A percentile compares a stretch with the other conserved stretches of the same genome.
Conservation (phyloP, 2,113 vertebrate genomes). For the Crotalus viridis region DNA sequence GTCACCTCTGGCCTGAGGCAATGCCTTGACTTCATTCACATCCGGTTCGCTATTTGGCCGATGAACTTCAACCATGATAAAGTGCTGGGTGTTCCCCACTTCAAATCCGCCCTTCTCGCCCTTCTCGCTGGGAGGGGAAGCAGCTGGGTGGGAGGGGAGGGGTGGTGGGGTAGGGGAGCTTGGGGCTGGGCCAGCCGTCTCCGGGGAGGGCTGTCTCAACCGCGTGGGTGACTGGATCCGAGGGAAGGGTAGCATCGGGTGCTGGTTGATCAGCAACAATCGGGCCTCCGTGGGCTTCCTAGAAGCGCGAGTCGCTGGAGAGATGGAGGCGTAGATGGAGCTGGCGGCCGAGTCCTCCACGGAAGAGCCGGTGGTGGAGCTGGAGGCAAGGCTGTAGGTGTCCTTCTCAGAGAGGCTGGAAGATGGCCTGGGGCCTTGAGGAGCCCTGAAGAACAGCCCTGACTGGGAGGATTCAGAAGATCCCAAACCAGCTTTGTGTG, state of each 20-base stretch:
- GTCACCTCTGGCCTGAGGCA: conserved; percentile 91
- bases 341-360: conserved; percentile 55
- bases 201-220: conserved; percentile 55
- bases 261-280: conserved; percentile 78
- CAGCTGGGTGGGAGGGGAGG: conserved; percentile 31
- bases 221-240: conserved; percentile 86
- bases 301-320: conserved; percentile 42
- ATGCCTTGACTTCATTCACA: conserved; percentile 90
- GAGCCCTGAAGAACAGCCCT: conserved; percentile 83
- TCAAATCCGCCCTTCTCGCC: conserved; percentile 60
- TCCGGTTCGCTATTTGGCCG: conserved; percentile 91
- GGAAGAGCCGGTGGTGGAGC: conserved; percentile 18
- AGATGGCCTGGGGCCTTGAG: conserved; percentile 62
- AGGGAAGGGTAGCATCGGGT: conserved; percentile 87
- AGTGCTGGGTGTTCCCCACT: conserved; percentile 76
- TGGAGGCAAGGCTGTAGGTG: conserved; percentile 47
- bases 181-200: background rate
- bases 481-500: conserved; percentile 52
- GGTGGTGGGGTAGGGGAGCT: conserved; percentile 42
- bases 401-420: conserved; percentile 49
- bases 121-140: conserved; percentile 65
- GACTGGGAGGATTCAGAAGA: conserved; percentile 85
- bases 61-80: conserved; percentile 95
- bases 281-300: conserved; percentile 71
- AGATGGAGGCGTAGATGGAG: conserved; percentile 68